Conservation (phyloP, 1,140 invertebrate species). For the Tribolium madens region DNA sequence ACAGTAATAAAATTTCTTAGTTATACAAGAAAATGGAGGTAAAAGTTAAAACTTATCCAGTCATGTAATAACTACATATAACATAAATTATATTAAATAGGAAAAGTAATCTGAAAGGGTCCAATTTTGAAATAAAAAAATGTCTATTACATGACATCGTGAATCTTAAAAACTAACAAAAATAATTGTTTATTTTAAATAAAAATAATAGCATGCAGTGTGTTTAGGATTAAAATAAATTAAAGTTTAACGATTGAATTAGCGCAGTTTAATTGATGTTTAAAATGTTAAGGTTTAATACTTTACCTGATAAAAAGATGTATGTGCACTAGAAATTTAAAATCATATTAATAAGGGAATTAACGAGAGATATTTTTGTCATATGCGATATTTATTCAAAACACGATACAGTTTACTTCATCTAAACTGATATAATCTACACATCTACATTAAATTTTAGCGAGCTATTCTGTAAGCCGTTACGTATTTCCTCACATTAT, state of each 20-base stretch:
- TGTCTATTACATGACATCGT: neutral
- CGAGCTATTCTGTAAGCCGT: slow-evolving; percentile 49
- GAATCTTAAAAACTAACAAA: neutral
- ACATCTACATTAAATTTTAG: slow-evolving; percentile 27
- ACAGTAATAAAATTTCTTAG: slow-evolving; percentile 11
- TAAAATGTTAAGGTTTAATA: slow-evolving; percentile 37
- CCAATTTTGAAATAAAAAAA: neutral
- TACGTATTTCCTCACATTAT: neutral
- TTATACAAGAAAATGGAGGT: neutral
- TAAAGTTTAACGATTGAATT: slow-evolving; percentile 24
- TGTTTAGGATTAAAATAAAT: slow-evolving; percentile 35
- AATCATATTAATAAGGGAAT: slow-evolving; percentile 42
- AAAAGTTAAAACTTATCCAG: neutral
- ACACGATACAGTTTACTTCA: slow-evolving; percentile 41
- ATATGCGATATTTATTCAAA: slow-evolving; percentile 32
- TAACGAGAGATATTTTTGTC: slow-evolving; percentile 24
- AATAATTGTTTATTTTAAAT: slow-evolving; percentile 14
- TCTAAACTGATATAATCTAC: slow-evolving; percentile 30
- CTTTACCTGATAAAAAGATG: slow-evolving; percentile 27
- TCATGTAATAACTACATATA: slow-evolving; percentile 6
- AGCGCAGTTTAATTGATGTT: slow-evolving; percentile 37
- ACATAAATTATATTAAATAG: neutral
- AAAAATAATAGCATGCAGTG: slow-evolving; percentile 24
- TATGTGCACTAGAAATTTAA: slow-evolving; percentile 43
- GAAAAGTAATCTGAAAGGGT: too few relatives aligned